Evolutionary conservation across 2,113 vertebrate genomes (phyloP), one percentile per base, ranked within the genome.

Genomic region (Triplophysa tibetana): DNA sequence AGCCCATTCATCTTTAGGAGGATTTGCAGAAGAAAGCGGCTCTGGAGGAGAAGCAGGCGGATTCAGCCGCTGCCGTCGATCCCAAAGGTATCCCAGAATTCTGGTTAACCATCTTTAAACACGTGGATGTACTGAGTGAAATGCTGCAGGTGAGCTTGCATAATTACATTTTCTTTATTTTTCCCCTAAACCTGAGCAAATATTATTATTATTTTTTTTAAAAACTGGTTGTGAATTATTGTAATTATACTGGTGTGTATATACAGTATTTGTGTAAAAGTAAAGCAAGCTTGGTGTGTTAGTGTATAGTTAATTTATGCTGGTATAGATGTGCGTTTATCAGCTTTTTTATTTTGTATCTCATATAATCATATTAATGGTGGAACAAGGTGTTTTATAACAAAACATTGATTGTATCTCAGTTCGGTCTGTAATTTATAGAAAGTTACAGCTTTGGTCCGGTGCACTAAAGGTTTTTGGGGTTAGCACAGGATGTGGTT

Each of bases 81-180:
- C 90, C 94, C 41, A 97, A 93, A 89, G 97, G 98, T 85, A 96
- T 99, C 72, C 98, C 97, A 0, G 97, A 98, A 83, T 99, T 99
- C 90, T 99, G 98, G 98, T 95, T 98, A 58, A 98, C 96, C 66
- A 96, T 99, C 88, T 99, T 99, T 86, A 96, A 94, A 87, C 98
- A 95, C 2, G 97, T 98, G 86, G 97, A 98, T 86, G 97, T 99
- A 96, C 92, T 99, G 78, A 96, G 95, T 75, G 97, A 99, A 87
- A 91, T 98, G 90, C 92, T 99, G 29, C 96, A 99, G 94, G 98
- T 99, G 87, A 43, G 52, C 64, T 33, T 0, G 38, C 1, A 41
- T 73, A 1, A 0, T 21, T 10, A 9, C 2, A 2, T 13, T 0
- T 50, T 14, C 16, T 52, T 0, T 52, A 52, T 17, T 52, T 16